These are phyloP conservation scores for Bradypodion ventrale DNA, from an alignment of 2,797 vertebrate species.

Conservation along the genomic window DNA sequence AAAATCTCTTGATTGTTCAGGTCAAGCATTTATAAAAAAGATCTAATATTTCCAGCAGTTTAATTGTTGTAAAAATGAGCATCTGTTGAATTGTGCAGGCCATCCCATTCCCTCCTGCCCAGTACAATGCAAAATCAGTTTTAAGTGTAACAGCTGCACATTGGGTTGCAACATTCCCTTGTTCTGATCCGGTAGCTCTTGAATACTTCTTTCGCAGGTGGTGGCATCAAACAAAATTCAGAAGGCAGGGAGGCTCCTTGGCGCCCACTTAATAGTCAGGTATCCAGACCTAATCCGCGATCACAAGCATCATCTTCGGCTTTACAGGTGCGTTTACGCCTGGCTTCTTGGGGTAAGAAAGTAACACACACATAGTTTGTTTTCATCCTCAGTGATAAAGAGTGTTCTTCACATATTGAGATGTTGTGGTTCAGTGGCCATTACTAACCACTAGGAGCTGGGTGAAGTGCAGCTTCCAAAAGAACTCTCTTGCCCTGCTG, in stretches of 20 bases:
- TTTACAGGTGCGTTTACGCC: conserved; percentile 80
- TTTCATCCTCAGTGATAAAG: no score
- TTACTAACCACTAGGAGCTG: no score
- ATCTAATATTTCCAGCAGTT: background rate
- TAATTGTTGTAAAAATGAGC: background rate
- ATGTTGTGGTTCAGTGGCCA: no score
- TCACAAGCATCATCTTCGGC: conserved; percentile 90
- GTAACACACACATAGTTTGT: background rate
- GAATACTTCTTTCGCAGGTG: conserved; percentile 74
- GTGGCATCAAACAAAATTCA: conserved; percentile 86
- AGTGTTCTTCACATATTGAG: no score
- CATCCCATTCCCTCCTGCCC: background rate
- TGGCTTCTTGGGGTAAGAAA: background rate
- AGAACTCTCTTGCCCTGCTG: no score
- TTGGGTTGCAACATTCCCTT: background rate
- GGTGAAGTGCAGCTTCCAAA: no score
- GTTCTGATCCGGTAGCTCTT: background rate
- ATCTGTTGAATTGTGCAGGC: background rate
- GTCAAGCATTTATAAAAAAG: background rate
- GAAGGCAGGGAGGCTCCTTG: conserved; percentile 85
- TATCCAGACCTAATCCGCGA: conserved; percentile 87
- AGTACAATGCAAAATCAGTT: background rate
- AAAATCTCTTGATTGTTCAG: conserved; percentile 3
- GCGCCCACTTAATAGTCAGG: conserved; percentile 76
- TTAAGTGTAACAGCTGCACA: background rate